Evolutionary conservation across 1,140 invertebrate species (phyloP).

Genomic region (Musca vetustissima): DNA sequence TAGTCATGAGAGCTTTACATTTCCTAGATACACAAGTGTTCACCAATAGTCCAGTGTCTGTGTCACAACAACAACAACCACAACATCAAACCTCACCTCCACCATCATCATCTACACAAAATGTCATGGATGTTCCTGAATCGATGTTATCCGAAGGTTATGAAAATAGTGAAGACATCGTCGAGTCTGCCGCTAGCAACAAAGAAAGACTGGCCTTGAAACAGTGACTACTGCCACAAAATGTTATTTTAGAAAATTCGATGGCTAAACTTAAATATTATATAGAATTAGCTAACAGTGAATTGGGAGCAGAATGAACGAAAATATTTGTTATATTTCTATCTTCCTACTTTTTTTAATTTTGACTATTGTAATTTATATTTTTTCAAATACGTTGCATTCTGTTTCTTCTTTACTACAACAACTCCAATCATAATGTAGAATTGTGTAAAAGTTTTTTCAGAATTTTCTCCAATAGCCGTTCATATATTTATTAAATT

Average conservation of each 20-base stretch:
- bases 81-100: not conserved
- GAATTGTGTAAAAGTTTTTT: not conserved
- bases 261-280: constrained; percentile 19
- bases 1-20: constrained; percentile 47
- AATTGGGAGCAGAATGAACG: not conserved
- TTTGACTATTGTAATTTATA: not conserved
- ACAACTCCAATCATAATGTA: not conserved
- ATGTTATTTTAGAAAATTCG: not conserved
- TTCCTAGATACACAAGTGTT: constrained; percentile 49
- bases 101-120: no score
- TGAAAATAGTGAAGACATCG: not conserved
- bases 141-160: not conserved
- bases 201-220: not conserved
- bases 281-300: not conserved
- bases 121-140: not conserved
- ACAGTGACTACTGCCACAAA: constrained; percentile 3
- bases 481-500: no score
- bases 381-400: no score
- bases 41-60: constrained; percentile 32
- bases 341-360: not conserved
- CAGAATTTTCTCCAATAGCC: no score
- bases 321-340: no score
- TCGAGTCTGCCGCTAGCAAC: not conserved
- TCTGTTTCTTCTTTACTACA: no score
- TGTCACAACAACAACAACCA: constrained; percentile 1